Base-by-base conservation (phyloP, 2,113 vertebrate species). In the Rhipidura dahli region DNA sequence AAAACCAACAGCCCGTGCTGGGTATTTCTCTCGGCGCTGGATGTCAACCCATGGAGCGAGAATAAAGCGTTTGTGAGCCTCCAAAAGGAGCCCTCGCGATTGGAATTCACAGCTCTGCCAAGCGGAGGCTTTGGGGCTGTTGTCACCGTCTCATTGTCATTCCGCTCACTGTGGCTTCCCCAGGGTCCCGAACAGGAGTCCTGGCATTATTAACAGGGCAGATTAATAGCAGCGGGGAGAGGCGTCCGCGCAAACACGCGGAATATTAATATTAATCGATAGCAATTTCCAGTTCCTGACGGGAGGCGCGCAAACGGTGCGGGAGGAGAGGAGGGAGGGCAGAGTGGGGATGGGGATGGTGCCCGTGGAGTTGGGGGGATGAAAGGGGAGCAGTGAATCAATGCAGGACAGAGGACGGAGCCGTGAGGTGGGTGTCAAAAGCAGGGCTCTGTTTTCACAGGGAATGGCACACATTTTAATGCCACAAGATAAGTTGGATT, bases 191-290 rank as follows among this genome's bases (percentile, higher is more conserved):
- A 90, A 96, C 96, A 71, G 85, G 93, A 96, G 80, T 82, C 64
- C 91, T 97, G 97, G 98, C 98, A 97, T 98, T 98, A 98, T 98
- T 98, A 99, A 98, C 98, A 97, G 94, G 71, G 97, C 98, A 98
- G 99, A 99, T 99, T 99, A 99, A 99, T 98, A 99, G 99, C 98
- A 83, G 97, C 30, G 72, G 96, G 98, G 91, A 98, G 98, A 98
- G 98, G 98, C 97, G 65, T 98, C 98, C 96, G 98, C 97, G 92
- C 98, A 98, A 98, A 98, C 99, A 98, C 94, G 98, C 99, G 98
- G 98, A 98, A 99, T 99, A 99, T 99, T 99, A 98, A 99, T 98
- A 99, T 99, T 98, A 98, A 99, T 99, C 98, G 98, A 98, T 99
- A 97, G 96, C 96, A 96, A 98, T 98, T 98, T 98, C 97, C 97